Base-by-base conservation (phyloP, 1,140 invertebrate species). In the Charaxes varanes region DNA sequence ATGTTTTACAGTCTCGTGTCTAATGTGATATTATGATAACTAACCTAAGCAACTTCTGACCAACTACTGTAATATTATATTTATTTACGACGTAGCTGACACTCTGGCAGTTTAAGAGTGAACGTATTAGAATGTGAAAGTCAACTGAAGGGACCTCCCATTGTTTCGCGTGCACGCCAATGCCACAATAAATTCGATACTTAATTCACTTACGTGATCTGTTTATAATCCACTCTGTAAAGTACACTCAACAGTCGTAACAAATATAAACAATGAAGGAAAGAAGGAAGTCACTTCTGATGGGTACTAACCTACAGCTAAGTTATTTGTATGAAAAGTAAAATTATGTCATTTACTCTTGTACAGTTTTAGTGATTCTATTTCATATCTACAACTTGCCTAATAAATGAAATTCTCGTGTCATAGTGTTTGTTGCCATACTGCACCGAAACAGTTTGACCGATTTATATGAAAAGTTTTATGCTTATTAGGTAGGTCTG, bases 181-280 rank as follows among this genome's bases (percentile, higher is more conserved):
- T 33, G 36, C 34, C 15, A 36, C 51, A 35, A 53, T 53, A 53
- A 53, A 53, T 53, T 53, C 41, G 31, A 36, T 49, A 53, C 41
- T 53, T 53, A 49, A 53, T 53, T 41, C 27, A 53, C 45, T 43
- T 44, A 53, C 53, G 53, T 51, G 42, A 35, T 23, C 31, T 28
- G 34, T 42, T 46, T 53, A 41, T 40, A 47, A 16, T 35, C 28
- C 42, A 22, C 32, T 45, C 38, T 45, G 22, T 45, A 32, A 44
- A 38, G 42, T 38, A 36, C 27, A 37, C 12, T 27, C 21, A 32
- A 45, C 22, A 22, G 33, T 34, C 21, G 26, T 44, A 13, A 28
- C 17, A 44, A 28, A 32, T 10, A 33, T 33, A 37, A 32, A 24
- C 19, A 33, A 15, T 31, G 8, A 30, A 10, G 18, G 27, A 16